A percentile compares a stretch with the other conserved stretches of the same genome.
phyloP scores from a whole-genome alignment of 2,113 vertebrate species.

The Peromyscus maniculatus region DNA sequence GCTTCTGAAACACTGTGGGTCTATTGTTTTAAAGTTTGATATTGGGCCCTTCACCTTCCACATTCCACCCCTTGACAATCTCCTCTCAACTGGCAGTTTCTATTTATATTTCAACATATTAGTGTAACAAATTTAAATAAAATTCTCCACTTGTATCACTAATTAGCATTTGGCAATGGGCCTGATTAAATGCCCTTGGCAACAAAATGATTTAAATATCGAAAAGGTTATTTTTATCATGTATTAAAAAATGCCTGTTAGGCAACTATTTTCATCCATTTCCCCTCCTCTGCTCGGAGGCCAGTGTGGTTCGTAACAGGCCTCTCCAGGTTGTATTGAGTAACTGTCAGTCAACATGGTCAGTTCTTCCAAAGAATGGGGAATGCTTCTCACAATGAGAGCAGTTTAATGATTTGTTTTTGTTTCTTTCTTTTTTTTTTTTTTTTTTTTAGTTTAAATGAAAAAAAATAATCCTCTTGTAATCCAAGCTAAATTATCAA shows the following conservation, averaged over 20 bases:
- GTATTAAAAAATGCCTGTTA: constrained; percentile 71
- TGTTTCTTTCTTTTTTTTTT: no score
- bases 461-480: constrained; percentile 54
- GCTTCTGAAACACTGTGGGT: neutral
- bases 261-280: constrained; percentile 26
- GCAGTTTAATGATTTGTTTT: neutral
- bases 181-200: constrained; percentile 84
- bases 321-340: neutral
- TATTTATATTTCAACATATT: constrained; percentile 81
- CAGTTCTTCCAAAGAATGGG: constrained; percentile 28
- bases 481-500: constrained; percentile 7
- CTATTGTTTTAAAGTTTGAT: constrained; percentile 38
- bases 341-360: neutral
- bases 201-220: constrained; percentile 77
- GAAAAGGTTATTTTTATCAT: constrained; percentile 81
- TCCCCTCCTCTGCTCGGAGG: neutral
- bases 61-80: constrained; percentile 6
- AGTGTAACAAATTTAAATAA: constrained; percentile 81
- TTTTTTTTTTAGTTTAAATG: neutral
- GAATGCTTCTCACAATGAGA: neutral
- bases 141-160: constrained; percentile 79
- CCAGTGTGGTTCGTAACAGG: no score
- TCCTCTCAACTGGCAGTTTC: constrained; percentile 64
- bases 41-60: neutral
- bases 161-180: constrained; percentile 82